Evolutionary conservation across 2,113 vertebrate species (phyloP).

Genomic region (Eolophus roseicapilla): DNA sequence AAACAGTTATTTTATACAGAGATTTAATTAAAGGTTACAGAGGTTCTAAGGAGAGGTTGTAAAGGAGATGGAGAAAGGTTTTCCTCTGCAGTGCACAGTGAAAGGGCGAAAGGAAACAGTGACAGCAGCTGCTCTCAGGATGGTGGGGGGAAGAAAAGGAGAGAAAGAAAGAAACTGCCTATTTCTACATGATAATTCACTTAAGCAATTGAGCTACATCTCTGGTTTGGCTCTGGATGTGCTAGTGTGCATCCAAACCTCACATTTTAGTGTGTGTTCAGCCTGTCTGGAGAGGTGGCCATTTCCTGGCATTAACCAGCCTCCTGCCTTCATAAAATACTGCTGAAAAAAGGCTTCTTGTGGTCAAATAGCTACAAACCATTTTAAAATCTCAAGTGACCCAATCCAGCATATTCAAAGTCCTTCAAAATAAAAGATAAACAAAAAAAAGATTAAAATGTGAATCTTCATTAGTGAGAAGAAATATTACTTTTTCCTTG

Average conservation of each 20-base stretch:
- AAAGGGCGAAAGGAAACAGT: not conserved
- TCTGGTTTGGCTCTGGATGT: not conserved
- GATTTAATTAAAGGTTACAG: not conserved
- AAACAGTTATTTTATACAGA: not conserved
- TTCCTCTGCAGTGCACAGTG: not conserved
- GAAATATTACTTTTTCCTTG: not conserved
- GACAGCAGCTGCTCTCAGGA: not conserved
- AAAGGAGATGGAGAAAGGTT: not conserved
- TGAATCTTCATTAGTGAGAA: not conserved
- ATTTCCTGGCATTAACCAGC: not conserved
- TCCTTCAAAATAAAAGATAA: not conserved
- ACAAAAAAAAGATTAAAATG: not conserved
- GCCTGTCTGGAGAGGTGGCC: fast-evolving
- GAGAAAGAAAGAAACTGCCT: not conserved
- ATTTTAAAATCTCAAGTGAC: not conserved
- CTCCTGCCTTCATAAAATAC: not conserved
- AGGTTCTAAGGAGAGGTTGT: not conserved
- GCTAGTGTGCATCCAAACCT: not conserved
- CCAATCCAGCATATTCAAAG: not conserved
- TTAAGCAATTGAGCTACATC: not conserved
- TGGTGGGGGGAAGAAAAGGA: not conserved
- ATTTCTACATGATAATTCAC: not conserved
- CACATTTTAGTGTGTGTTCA: not conserved
- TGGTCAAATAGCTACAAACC: not conserved
- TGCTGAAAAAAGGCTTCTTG: not conserved